Base-by-base conservation (phyloP, 2,888 invertebrate genomes). In the Hemaris fuciformis region DNA sequence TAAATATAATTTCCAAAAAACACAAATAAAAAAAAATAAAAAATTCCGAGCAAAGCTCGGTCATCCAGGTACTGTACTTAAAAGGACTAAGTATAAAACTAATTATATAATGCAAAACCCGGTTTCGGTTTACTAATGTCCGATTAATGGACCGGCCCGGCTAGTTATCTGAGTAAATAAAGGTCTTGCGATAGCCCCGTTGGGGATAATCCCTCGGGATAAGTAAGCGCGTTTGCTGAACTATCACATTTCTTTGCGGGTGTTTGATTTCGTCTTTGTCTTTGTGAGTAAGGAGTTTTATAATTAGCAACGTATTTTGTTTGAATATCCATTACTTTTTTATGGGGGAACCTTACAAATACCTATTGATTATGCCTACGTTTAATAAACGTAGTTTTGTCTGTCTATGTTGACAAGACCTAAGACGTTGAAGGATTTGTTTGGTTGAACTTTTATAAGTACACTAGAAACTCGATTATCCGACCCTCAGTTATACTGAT, bases 91-190 rank as follows among this genome's bases (percentile, higher is more conserved):
- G 34, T 31, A 31, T 22, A 57, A 71, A 75, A 72, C 70, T 71
- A 73, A 71, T 64, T 62, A 68, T 66, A 74, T 76, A 74, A 74
- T 72, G 76, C 74, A 81, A 75, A 79, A 80, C 75, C 76, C 71
- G 75, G 79, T 78, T 73, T 79, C 70, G 68, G 81, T 78, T 81
- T 84, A 77, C 83, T 83, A 84, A 85, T 85, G 84, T 81, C 83
- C 84, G 83, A 83, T 83, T 87, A 85, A 84, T 85, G 83, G 84
- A 78, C 75, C 72, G 71, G 72, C 67, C 65, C 63, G 64, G 61
- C 72, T 79, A 76, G 76, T 60, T 65, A 71, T 69, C 72, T 79
- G 76, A 75, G 61, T 65, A 71, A 69, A 70, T 61, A 67, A 57
- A 70, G 70, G 45, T 61, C 34, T 46, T 41, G 45, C 23, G 57